These are phyloP conservation scores for Drosophila kepulauana DNA, from an alignment of 1,140 invertebrate species.

Conservation along the genomic window DNA sequence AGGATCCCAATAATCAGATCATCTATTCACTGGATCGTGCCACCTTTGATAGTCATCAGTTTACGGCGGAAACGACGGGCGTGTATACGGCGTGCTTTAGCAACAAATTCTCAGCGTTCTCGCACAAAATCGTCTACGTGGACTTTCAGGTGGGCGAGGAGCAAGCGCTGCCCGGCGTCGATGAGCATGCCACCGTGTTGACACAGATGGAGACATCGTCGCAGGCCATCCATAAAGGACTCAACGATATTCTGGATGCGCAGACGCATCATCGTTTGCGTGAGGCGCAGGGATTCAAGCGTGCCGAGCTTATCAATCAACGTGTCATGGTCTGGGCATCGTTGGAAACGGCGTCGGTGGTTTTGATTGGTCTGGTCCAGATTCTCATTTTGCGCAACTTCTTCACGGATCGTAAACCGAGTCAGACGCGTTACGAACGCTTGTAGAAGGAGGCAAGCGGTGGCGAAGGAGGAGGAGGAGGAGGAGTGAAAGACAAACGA, in stretches of 20 bases:
- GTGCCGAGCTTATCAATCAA: constrained; percentile 98
- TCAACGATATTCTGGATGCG: constrained; percentile 95
- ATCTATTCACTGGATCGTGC: constrained; percentile 97
- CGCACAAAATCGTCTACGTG: constrained; percentile 99
- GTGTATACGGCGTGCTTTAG: constrained; percentile 97
- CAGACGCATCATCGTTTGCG: constrained; percentile 98
- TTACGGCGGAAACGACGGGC: constrained; percentile 90
- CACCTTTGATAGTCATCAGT: constrained; percentile 97
- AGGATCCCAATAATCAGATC: constrained; percentile 94
- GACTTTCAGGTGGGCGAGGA: constrained; percentile 99
- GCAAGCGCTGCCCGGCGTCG: constrained; percentile 92
- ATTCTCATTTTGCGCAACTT: constrained; percentile 97
- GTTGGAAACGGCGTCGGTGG: constrained; percentile 93
- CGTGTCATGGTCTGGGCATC: constrained; percentile 97
- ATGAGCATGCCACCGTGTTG: constrained; percentile 96
- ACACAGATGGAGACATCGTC: constrained; percentile 98
- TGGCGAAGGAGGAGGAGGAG: constrained; percentile 6
- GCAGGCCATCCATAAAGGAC: constrained; percentile 94
- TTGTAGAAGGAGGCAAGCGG: constrained; percentile 47
- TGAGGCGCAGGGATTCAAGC: constrained; percentile 96
- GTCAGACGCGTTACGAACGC: constrained; percentile 72
- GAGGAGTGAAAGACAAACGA: too few relatives aligned
- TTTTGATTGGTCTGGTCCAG: constrained; percentile 94
- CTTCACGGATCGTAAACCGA: constrained; percentile 94
- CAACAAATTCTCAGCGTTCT: constrained; percentile 99